Percentiles rank a stretch among this genome's conserved stretches.
Conservation (phyloP, 2,797 vertebrate genomes). For the Novumbra hubbsi region DNA sequence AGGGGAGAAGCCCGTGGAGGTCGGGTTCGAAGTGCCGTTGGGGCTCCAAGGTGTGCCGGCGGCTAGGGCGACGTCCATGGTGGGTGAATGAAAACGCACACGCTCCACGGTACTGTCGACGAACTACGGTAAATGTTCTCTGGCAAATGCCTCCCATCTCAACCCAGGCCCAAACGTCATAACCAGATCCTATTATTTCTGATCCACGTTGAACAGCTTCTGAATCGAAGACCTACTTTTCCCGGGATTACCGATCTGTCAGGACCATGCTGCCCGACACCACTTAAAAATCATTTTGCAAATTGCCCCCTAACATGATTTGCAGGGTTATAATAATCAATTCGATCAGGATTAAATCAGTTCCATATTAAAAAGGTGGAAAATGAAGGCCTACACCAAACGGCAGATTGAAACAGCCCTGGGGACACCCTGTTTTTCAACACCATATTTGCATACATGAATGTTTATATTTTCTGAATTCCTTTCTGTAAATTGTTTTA, state of each 20-base stretch:
- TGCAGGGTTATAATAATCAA: slow-evolving; percentile 47
- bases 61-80: slow-evolving; percentile 53
- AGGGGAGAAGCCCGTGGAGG: neutral
- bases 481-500: neutral
- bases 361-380: slow-evolving; percentile 48
- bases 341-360: slow-evolving; percentile 47
- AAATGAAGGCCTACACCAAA: slow-evolving; percentile 1
- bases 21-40: slow-evolving; percentile 7
- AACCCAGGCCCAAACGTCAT: slow-evolving; percentile 4
- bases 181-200: slow-evolving; percentile 48
- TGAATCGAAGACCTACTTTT: slow-evolving; percentile 23
- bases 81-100: slow-evolving; percentile 15
- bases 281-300: slow-evolving; percentile 46
- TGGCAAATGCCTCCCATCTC: slow-evolving; percentile 17
- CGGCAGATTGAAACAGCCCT: neutral
- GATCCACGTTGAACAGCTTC: slow-evolving; percentile 40
- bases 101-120: slow-evolving; percentile 8
- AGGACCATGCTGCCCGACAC: slow-evolving; percentile 19
- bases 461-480: neutral
- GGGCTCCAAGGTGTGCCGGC: slow-evolving; percentile 35
- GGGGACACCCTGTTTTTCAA: neutral
- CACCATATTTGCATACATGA: neutral
- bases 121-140: slow-evolving; percentile 26
- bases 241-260: slow-evolving; percentile 48
- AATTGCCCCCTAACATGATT: slow-evolving; percentile 62